Conservation (phyloP, 2,113 vertebrate genomes). For the Oenanthe melanoleuca region DNA sequence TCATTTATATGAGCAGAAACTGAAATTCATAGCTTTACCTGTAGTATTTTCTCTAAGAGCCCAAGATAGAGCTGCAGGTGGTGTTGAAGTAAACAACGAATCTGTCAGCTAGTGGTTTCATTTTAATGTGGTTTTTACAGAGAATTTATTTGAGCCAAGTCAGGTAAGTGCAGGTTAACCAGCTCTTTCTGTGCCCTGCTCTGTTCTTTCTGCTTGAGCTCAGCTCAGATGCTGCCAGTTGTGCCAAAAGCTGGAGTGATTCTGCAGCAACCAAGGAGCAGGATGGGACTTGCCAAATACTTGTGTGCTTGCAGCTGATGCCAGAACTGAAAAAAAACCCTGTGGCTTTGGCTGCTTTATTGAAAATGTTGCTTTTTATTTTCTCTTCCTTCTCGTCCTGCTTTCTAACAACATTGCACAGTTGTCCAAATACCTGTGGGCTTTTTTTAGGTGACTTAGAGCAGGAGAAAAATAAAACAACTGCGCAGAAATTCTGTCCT, state of each 20-base stretch:
- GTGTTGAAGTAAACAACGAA: not conserved
- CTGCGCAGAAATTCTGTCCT: not conserved
- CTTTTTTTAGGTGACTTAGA: not conserved
- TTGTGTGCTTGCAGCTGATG: not conserved
- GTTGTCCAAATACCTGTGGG: not conserved
- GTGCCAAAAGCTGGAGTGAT: slow-evolving; percentile 40
- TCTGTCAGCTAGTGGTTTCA: not conserved
- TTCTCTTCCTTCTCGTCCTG: slow-evolving; percentile 3
- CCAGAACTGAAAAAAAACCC: not conserved
- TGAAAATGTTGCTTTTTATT: slow-evolving; percentile 34
- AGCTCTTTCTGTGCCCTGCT: not conserved
- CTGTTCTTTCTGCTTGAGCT: not conserved
- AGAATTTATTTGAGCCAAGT: not conserved
- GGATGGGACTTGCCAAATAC: slow-evolving; percentile 50
- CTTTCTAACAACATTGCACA: not conserved
- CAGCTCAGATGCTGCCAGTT: not conserved
- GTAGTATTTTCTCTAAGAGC: not conserved
- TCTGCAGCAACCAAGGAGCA: slow-evolving; percentile 38
- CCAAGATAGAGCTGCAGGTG: not conserved
- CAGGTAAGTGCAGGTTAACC: not conserved
- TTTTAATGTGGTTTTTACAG: not conserved
- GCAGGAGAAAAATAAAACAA: not conserved
- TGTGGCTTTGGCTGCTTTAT: not conserved
- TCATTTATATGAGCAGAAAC: not conserved
- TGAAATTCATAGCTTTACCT: not conserved